Base-by-base conservation (phyloP, 2,113 vertebrate species). In the Melanerpes aurifrons region DNA sequence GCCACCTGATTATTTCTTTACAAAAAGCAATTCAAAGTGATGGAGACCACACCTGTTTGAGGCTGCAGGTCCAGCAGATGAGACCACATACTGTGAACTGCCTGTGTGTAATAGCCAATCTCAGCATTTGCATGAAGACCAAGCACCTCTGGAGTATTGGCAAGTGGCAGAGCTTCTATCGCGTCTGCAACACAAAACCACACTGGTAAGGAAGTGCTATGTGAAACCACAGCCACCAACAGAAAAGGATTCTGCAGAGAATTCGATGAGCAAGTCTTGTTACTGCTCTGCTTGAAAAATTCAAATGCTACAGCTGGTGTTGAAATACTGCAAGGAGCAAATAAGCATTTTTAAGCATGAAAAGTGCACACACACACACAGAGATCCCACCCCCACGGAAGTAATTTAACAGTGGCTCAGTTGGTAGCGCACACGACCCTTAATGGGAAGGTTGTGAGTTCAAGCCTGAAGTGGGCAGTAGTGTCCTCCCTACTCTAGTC, bases 51-150 rank as follows among this genome's bases (percentile, higher is more conserved):
- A 99, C 99, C 98, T 15, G 98, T 98, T 57, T 99, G 99, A 9
- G 99, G 99, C 96, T 99, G 99, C 81, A 99, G 98, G 85, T 99
- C 98, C 32, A 99, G 98, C 3, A 99, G 98, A 57, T 99, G 98
- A 12, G 75, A 31, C 98, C 99, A 99, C 95, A 99, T 98, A 82
- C 98, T 98, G 5, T 98, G 98, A 17, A 98, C 98, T 0, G 99
- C 98, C 47, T 98, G 98, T 0, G 97, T 99, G 57, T 99, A 99
- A 67, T 99, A 99, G 3, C 98, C 99, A 6, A 99, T 99, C 97
- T 99, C 99, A 0, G 99, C 99, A 0, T 99, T 99, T 29, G 99
- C 90, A 20, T 99, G 99, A 12, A 99, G 98, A 5, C 99, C 99
- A 43, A 99, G 94, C 4, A 99, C 99, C 85, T 99, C 99, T 0